These are phyloP conservation scores for Megathymus violae DNA, from an alignment of 1,140 invertebrate genomes.

Conservation along the genomic window DNA sequence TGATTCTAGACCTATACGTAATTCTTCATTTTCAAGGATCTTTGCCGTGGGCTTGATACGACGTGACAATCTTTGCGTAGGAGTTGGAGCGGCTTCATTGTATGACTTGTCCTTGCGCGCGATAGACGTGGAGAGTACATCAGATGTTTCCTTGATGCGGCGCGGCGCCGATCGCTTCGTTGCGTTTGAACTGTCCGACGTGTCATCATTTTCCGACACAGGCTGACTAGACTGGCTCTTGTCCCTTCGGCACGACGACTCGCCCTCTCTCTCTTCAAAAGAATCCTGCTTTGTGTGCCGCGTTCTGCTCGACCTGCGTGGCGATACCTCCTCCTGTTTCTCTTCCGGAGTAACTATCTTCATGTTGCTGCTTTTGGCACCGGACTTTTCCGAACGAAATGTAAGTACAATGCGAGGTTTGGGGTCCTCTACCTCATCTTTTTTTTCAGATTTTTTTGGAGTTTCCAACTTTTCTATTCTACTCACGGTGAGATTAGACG, in stretches of 20 bases:
- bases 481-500: conserved; percentile 39
- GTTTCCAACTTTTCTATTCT: conserved; percentile 51
- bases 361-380: conserved; percentile 75
- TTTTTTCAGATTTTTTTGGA: conserved; percentile 53
- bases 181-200: conserved; percentile 54
- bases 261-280: conserved; percentile 60
- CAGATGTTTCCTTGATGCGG: conserved; percentile 78
- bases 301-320: conserved; percentile 59
- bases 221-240: conserved; percentile 48
- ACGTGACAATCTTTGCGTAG: conserved; percentile 68
- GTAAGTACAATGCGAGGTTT: conserved; percentile 81
- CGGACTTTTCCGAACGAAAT: conserved; percentile 80
- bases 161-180: conserved; percentile 80
- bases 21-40: conserved; percentile 84
- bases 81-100: conserved; percentile 62
- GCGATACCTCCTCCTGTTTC: conserved; percentile 71
- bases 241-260: conserved; percentile 55
- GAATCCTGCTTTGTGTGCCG: conserved; percentile 65
- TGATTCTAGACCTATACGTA: conserved; percentile 84
- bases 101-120: conserved; percentile 84
- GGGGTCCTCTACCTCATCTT: conserved; percentile 60
- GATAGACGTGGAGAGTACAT: conserved; percentile 84
- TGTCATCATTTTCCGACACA: conserved; percentile 74
- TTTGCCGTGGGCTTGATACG: conserved; percentile 85
- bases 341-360: conserved; percentile 80